Base-by-base conservation (phyloP, 2,888 invertebrate genomes). In the Lottia scabra region DNA sequence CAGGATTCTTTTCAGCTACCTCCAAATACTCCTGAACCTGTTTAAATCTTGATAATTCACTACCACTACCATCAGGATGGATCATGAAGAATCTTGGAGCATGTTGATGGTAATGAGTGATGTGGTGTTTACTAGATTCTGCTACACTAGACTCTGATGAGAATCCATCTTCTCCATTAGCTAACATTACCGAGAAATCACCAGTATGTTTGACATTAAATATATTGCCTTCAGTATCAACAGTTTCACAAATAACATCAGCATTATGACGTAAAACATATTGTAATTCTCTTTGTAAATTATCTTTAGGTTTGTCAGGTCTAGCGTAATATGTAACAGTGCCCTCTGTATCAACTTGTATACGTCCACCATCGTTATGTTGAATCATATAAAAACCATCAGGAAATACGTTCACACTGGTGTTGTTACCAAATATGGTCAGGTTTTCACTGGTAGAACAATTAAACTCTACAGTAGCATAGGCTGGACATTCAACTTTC, bases 381-480 rank as follows among this genome's bases (percentile, higher is more conserved):
- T 86, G 84, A 63, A 89, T 67, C 77, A 86, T 84, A 74, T 88
- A 88, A 72, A 82, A 85, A 16, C 87, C 87, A 75, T 85, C 85
- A 15, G 87, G 85, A 78, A 85, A 85, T 12, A 85, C 85, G 65
- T 87, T 83, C 48, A 89, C 79, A 38, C 83, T 83, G 16, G 86
- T 85, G 8, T 87, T 87, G 73, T 81, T 84, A 45, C 87, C 89
- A 81, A 89, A 86, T 65, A 86, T 84, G n/a, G 87, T 86, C 68
- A 86, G 82, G 72, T 86, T 87, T 68, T 88, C 86, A 72, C 86
- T 84, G 4, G 87, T 84, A 43, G 80, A 75, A 68, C 82, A 82
- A 78, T 89, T 88, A 77, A 89, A 89, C 79, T 87, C 86, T 27
- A 88, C 84, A 13, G 89, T 88, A 56, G 89, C 88, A 80, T 83